A percentile compares a stretch with the other conserved stretches of the same genome.
Conservation (phyloP, 2,888 invertebrate genomes). For the Lasioglossum leucozonium region DNA sequence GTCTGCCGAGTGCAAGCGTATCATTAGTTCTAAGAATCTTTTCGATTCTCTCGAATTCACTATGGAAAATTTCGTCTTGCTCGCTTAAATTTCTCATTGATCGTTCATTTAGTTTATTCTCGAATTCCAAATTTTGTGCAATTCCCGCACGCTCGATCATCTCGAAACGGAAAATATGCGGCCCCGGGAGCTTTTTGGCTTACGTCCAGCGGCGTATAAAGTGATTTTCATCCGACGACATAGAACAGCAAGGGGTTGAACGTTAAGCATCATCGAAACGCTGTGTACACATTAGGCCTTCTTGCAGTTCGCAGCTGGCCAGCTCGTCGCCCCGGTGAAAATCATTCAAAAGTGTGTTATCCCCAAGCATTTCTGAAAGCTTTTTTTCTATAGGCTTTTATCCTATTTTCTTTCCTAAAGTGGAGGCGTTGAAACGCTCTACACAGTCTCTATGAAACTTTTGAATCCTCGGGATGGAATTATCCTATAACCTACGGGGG, state of each 20-base stretch:
- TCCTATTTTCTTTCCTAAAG: background rate
- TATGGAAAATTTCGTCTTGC: too few species aligned
- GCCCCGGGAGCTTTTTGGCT: background rate
- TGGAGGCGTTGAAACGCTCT: background rate
- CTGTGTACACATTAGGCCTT: constrained; percentile 14
- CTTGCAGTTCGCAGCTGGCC: background rate
- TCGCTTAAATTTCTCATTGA: too few species aligned
- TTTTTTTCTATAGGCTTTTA: background rate
- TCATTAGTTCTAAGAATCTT: background rate
- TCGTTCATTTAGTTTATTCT: too few species aligned
- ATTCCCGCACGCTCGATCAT: background rate
- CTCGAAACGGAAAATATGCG: background rate
- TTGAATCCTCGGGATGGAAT: background rate
- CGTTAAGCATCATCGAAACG: constrained; percentile 12
- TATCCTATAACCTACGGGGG: background rate
- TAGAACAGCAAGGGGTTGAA: constrained; percentile 4
- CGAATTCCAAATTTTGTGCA: too few species aligned
- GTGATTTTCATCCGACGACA: background rate
- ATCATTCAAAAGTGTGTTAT: constrained; percentile 4
- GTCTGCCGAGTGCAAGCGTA: background rate
- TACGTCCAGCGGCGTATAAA: background rate
- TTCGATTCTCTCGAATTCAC: too few species aligned
- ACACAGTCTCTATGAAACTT: background rate
- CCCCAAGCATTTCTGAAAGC: background rate
- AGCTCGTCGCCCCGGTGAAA: background rate